A percentile compares a stretch with the other conserved stretches of the same genome.
Evolutionary conservation across 2,113 vertebrate species (phyloP).

Genomic region (Himantopus leucocephalus): DNA sequence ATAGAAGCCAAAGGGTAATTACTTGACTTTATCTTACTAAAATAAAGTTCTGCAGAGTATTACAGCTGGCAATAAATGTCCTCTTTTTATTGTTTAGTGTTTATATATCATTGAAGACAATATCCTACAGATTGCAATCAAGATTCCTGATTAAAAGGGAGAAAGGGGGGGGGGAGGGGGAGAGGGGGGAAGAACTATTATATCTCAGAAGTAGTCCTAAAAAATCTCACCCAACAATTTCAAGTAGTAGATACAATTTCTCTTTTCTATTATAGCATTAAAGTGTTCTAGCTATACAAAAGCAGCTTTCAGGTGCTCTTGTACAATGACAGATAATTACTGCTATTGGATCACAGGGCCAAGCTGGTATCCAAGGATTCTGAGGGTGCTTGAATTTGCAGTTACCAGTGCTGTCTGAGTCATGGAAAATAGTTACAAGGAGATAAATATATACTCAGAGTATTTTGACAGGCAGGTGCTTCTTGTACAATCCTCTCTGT

Average conservation of each 20-base stretch:
- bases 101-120: background rate
- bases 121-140: background rate
- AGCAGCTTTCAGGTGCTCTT: background rate
- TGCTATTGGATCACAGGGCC: background rate
- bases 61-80: background rate
- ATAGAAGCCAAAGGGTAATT: background rate
- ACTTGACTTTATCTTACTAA: background rate
- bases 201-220: background rate
- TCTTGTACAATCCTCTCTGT: slow-evolving; percentile 9
- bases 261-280: background rate
- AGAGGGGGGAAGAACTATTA: background rate
- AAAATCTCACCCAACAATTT: background rate
- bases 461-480: background rate
- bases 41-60: background rate
- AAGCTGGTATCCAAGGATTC: background rate
- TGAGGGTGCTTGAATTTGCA: slow-evolving; percentile 2
- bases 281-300: background rate
- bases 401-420: background rate
- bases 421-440: background rate
- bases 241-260: background rate
- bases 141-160: background rate
- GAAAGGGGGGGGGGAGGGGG: fast-evolving
- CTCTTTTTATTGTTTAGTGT: background rate
- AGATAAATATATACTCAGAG: background rate
- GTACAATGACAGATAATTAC: background rate